A percentile compares a stretch with the other conserved stretches of the same genome.
Evolutionary conservation across 2,113 vertebrate genomes (phyloP).

Genomic region (Cynocephalus volans): DNA sequence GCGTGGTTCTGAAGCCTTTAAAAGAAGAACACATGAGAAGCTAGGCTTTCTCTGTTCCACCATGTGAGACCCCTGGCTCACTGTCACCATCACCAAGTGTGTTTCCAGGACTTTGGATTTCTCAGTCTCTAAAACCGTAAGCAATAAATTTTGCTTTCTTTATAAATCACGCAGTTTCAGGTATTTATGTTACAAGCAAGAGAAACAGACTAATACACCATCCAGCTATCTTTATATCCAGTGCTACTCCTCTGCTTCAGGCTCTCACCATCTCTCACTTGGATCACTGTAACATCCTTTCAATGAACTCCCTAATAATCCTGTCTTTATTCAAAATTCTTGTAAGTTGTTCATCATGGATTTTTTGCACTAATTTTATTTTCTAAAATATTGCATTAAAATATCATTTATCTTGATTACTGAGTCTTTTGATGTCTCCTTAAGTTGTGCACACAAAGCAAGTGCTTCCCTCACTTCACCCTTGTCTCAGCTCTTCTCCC

Average conservation of each 20-base stretch:
- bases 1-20: too few species aligned
- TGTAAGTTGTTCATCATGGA: background rate
- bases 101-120: too few species aligned
- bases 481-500: background rate
- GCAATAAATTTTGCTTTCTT: too few species aligned
- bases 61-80: too few species aligned
- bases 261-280: background rate
- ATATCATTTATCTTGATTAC: background rate
- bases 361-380: constrained; percentile 4
- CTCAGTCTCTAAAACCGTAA: too few species aligned
- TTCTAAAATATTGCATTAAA: background rate
- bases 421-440: background rate
- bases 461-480: background rate
- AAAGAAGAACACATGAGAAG: too few species aligned
- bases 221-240: background rate
- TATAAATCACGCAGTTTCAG: too few species aligned
- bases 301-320: background rate
- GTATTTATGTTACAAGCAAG: too few species aligned
- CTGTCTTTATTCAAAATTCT: background rate
- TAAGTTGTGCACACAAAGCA: background rate
- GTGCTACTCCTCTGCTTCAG: background rate
- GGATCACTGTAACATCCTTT: background rate
- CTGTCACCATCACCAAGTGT: too few species aligned
- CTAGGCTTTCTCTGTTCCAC: too few species aligned
- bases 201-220: too few species aligned